Percentiles rank a stretch among this genome's conserved stretches.
phyloP scores from a whole-genome alignment of 2,888 invertebrate species.

The Drosophila setosimentum region DNA sequence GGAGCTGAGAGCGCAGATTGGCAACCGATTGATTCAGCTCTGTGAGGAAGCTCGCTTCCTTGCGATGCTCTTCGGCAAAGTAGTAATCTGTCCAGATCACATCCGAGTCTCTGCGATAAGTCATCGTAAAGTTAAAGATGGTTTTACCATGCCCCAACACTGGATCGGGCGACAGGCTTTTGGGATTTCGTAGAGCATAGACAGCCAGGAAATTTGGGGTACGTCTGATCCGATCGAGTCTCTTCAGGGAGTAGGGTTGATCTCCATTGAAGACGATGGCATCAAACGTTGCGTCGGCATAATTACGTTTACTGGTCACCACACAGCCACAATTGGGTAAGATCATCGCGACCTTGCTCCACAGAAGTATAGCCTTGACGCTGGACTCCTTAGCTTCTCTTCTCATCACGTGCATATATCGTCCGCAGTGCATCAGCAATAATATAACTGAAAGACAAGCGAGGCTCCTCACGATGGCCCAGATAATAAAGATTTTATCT shows the following conservation, averaged over 20 bases:
- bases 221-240: background rate
- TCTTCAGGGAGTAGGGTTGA: background rate
- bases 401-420: rapidly evolving
- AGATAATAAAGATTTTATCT: background rate
- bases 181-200: slow-evolving; percentile 13
- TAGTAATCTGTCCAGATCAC: slow-evolving; percentile 43
- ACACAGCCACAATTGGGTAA: slow-evolving; percentile 18
- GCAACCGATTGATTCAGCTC: background rate
- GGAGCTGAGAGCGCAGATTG: background rate
- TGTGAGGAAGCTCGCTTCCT: background rate
- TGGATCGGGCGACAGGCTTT: slow-evolving; percentile 1
- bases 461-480: slow-evolving; percentile 8
- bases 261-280: slow-evolving; percentile 26
- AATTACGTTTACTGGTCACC: slow-evolving; percentile 15
- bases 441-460: slow-evolving; percentile 5
- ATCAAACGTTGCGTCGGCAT: background rate
- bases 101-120: slow-evolving; percentile 65
- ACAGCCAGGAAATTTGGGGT: slow-evolving; percentile 13
- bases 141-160: background rate
- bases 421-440: background rate
- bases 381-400: background rate
- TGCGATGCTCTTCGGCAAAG: slow-evolving; percentile 19
- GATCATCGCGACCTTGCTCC: background rate
- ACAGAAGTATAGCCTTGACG: slow-evolving; percentile 7
- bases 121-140: slow-evolving; percentile 59